Evolutionary conservation across 92 coral and sea anemone genomes (phyloP).

Genomic region (Galaxea fascicularis): DNA sequence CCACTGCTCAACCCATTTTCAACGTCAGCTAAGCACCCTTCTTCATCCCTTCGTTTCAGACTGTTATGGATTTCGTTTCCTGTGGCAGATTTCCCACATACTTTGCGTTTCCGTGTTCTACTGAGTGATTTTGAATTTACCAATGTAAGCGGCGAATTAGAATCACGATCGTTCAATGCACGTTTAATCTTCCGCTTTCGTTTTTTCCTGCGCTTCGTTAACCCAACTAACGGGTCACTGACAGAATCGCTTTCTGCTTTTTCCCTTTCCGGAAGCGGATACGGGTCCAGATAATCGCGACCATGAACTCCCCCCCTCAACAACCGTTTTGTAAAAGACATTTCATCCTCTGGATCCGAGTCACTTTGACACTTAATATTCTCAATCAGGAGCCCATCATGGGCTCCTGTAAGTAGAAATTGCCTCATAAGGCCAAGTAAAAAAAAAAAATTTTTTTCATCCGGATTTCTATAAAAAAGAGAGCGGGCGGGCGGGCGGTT

Average conservation of each 20-base stretch:
- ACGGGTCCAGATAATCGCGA: conserved; percentile 67
- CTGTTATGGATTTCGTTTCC: conserved; percentile 62
- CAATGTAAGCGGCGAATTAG: conserved; percentile 26
- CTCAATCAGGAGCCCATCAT: conserved; percentile 93
- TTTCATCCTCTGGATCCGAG: conserved; percentile 85
- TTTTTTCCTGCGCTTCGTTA: conserved; percentile 78
- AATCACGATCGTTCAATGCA: conserved; percentile 52
- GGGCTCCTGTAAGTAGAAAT: too few relatives aligned
- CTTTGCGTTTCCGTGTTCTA: conserved; percentile 32
- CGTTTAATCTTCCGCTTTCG: conserved; percentile 88
- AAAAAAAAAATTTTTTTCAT: too few relatives aligned
- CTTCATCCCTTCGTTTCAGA: conserved; percentile 62
- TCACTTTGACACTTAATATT: conserved; percentile 95
- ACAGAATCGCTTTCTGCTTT: conserved; percentile 88
- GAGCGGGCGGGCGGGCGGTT: too few relatives aligned
- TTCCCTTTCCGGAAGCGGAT: conserved; percentile 76
- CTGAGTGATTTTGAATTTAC: conserved; percentile 42
- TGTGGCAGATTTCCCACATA: conserved; percentile 49
- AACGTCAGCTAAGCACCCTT: conserved; percentile 64
- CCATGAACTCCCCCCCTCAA: conserved; percentile 55
- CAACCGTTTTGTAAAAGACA: conserved; percentile 71
- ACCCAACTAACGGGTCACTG: conserved; percentile 65
- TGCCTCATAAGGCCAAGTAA: too few relatives aligned
- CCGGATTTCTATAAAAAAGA: too few relatives aligned
- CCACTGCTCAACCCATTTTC: conserved; percentile 74